Conservation (phyloP, 2,797 vertebrate species). For the Rhinichthys osculus region DNA sequence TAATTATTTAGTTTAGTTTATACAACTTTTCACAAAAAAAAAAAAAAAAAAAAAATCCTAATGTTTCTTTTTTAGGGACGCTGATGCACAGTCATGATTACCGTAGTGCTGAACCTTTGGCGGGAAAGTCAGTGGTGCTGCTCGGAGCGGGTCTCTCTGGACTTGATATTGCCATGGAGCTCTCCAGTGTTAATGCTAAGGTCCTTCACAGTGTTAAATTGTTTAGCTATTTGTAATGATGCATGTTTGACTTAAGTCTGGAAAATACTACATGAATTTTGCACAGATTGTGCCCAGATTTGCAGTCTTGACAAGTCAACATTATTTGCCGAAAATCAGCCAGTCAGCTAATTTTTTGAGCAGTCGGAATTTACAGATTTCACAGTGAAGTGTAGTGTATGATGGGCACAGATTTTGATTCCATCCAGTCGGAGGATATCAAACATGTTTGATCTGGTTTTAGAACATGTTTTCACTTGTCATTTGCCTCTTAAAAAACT, state of each 20-base stretch:
- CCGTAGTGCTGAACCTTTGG: conserved; percentile 70
- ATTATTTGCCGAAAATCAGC: background rate
- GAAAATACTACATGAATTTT: background rate
- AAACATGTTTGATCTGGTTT: background rate
- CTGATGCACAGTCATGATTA: conserved; percentile 76
- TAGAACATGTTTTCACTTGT: background rate
- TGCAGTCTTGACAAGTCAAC: background rate
- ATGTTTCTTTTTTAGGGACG: conserved; percentile 58
- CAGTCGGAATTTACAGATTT: background rate
- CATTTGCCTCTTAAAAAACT: background rate
- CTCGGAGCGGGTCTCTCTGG: conserved; percentile 74
- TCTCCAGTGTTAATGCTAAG: conserved; percentile 65
- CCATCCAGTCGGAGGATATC: background rate
- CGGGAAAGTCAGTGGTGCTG: conserved; percentile 69
- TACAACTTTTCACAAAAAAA: background rate
- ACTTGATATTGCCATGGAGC: conserved; percentile 72
- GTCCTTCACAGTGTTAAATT: conserved; percentile 29
- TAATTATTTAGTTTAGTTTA: background rate
- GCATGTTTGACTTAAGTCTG: background rate
- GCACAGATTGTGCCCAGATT: background rate
- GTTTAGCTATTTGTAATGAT: background rate
- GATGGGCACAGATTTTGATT: background rate
- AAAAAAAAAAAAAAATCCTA: background rate
- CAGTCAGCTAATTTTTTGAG: background rate
- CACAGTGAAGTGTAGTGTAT: background rate